Base-by-base conservation (phyloP, 2,113 vertebrate genomes). In the Phalacrocorax carbo region DNA sequence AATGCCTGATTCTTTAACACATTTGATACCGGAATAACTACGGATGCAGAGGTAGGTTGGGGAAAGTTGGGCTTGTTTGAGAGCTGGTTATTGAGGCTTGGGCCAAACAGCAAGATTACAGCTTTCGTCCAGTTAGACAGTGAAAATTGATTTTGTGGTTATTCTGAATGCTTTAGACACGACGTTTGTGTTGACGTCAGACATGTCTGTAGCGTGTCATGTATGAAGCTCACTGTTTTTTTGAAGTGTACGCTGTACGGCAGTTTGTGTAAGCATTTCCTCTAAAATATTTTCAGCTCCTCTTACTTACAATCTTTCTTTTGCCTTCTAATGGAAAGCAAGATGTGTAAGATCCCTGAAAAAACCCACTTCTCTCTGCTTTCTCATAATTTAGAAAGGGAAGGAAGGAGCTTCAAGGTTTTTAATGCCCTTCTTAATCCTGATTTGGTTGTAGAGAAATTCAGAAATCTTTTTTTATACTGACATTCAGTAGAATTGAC, bases 1-100 rank as follows among this genome's bases (percentile, higher is more conserved):
- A 65, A 72, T 30, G 55, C 79, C 66, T 97, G 97, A 97, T 97
- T 97, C 82, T 82, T 34, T 83, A 93, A 55, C 51, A 14, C 29
- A 1, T 75, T 79, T 66, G 86, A 34, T 22, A 46, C 94, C 0
- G 4, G 26, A 32, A 15, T 71, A 34, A 87, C 65, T 34, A 26
- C 1, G 3, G 91, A 72, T 36, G 72, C 29, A 34, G 73, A 91
- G 93, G 89, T 85, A 94, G 60, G 76, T n/a, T 69, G 73, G 66
- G 49, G 55, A 30, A 61, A 48, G 77, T 18, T 81, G 55, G 48
- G 64, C 13, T 77, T 23, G 46, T 68, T 13, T 66, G 80, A 65
- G 93, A 94, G 66, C 34, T 20, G 34, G 49, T 54, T 23, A 14
- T 11, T 2, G 57, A 90, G 93, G 72, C 92, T 25, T 44, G 16